Conservation (phyloP, 2,888 invertebrate species). For the Agrotis segetum region DNA sequence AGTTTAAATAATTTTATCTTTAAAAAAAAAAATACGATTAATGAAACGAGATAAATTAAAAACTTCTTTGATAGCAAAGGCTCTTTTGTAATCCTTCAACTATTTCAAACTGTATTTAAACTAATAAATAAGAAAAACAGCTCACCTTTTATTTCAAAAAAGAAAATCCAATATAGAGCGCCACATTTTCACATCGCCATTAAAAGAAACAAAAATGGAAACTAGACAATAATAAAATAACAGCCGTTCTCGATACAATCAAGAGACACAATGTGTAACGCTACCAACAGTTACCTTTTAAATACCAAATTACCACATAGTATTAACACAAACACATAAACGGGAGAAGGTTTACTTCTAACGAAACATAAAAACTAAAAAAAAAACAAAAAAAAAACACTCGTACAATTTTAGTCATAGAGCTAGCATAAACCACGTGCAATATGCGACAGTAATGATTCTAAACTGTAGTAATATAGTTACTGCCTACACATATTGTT, state of each 20-base stretch:
- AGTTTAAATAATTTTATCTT: neutral
- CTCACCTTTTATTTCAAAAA: slow-evolving; percentile 50
- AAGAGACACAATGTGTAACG: slow-evolving; percentile 68
- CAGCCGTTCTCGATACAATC: slow-evolving; percentile 69
- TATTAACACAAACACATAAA: slow-evolving; percentile 18
- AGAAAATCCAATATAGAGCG: slow-evolving; percentile 48
- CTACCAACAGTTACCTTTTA: slow-evolving; percentile 69
- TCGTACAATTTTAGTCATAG: neutral
- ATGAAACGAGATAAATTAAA: neutral
- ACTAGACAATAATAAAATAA: slow-evolving; percentile 46
- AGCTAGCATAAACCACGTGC: slow-evolving; percentile 10
- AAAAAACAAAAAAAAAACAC: neutral
- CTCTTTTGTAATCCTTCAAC: neutral
- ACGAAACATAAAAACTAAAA: neutral
- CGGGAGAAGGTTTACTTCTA: slow-evolving; percentile 44
- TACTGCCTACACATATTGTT: slow-evolving; percentile 37
- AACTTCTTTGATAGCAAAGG: neutral
- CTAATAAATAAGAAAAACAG: neutral
- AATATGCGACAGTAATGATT: slow-evolving; percentile 10
- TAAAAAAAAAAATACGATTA: neutral
- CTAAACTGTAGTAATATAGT: slow-evolving; percentile 23
- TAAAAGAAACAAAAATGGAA: slow-evolving; percentile 29
- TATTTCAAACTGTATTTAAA: neutral
- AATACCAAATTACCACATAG: slow-evolving; percentile 68
- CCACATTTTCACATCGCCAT: slow-evolving; percentile 57